Conservation (phyloP, 2,113 vertebrate genomes). For the Helogale parvula region DNA sequence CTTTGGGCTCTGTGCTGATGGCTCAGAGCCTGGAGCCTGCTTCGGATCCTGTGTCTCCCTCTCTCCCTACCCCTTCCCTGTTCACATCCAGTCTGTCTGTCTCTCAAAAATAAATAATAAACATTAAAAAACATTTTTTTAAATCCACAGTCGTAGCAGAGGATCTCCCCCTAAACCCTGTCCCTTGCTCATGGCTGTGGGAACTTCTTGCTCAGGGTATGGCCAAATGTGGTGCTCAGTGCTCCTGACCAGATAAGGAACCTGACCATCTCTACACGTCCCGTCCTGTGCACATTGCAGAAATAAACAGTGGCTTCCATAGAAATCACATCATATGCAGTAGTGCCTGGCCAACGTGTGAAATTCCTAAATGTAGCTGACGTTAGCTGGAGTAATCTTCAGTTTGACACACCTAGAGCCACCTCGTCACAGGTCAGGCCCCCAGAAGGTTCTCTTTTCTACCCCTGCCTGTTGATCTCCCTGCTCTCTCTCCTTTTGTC, state of each 20-base stretch:
- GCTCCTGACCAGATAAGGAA: neutral
- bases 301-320: neutral
- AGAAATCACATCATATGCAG: neutral
- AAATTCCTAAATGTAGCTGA: neutral
- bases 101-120: no score
- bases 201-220: neutral
- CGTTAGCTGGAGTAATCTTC: neutral
- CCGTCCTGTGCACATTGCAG: neutral
- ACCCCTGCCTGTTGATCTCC: neutral
- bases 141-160: neutral
- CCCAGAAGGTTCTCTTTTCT: neutral
- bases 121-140: no score
- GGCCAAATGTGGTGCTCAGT: neutral
- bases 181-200: neutral
- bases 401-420: neutral
- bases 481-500: neutral
- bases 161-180: neutral
- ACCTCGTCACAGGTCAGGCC: neutral
- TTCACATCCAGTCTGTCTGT: no score
- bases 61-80: no score
- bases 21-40: no score
- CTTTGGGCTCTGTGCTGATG: no score
- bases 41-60: no score
- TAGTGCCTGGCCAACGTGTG: neutral
- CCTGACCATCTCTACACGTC: no score